These are phyloP conservation scores for Tenthredo mesomela DNA, from an alignment of 2,888 invertebrate species.

Conservation along the genomic window DNA sequence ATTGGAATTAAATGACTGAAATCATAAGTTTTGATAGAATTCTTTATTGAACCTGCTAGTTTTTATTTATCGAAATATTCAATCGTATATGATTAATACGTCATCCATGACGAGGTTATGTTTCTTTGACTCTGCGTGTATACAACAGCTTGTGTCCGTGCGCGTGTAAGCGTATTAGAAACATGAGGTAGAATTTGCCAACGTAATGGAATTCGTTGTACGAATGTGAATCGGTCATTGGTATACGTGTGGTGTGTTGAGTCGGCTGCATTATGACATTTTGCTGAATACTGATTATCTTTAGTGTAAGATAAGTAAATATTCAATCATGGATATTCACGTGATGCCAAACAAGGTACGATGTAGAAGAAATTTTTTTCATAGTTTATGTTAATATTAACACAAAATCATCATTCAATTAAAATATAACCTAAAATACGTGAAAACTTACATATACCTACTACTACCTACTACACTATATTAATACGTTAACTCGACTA, in stretches of 20 bases:
- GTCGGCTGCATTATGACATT: conserved; percentile 58
- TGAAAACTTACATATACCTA: background rate
- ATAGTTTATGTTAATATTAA: background rate
- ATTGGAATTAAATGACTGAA: background rate
- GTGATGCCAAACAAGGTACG: conserved; percentile 68
- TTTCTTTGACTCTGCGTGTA: background rate
- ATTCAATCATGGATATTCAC: conserved; percentile 62
- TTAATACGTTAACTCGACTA: background rate
- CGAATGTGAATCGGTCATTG: conserved; percentile 31
- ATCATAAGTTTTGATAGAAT: background rate
- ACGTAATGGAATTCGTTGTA: conserved; percentile 1
- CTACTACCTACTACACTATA: background rate
- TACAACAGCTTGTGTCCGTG: background rate
- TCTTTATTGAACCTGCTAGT: background rate
- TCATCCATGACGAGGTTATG: background rate
- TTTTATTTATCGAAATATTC: background rate
- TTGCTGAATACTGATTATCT: conserved; percentile 57
- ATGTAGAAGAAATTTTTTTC: background rate
- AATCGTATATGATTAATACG: background rate
- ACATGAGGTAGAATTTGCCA: background rate
- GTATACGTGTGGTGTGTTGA: conserved; percentile 32
- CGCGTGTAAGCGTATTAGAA: background rate
- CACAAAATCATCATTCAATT: background rate
- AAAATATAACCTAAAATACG: conserved; percentile 44
- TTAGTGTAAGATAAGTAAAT: conserved; percentile 50